Percentiles rank a stretch among this genome's conserved stretches.
Evolutionary conservation across 2,113 vertebrate species (phyloP).

Genomic region (Jacana jacana): DNA sequence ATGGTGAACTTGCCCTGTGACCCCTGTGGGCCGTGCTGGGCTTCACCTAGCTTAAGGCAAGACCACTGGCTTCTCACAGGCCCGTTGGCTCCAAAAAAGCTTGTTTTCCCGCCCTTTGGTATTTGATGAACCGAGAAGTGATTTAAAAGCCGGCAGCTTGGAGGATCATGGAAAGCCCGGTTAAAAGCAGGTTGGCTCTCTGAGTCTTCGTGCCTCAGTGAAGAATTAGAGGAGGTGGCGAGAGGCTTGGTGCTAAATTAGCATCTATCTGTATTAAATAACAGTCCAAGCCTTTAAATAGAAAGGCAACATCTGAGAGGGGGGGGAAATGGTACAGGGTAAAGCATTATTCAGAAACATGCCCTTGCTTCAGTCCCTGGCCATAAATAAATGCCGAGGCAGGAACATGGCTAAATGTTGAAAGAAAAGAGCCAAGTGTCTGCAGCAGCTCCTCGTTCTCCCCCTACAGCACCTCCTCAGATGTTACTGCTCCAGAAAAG

Average conservation of each 20-base stretch:
- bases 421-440: neutral
- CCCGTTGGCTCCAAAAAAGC: neutral
- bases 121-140: neutral
- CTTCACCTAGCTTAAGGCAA: neutral
- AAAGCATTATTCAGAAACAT: conserved; percentile 23
- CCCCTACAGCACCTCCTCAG: neutral
- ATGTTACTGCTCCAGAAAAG: neutral
- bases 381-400: conserved; percentile 28
- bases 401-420: neutral
- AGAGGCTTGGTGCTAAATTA: conserved; percentile 31
- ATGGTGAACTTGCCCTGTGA: neutral
- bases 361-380: conserved; percentile 24
- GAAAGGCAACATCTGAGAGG: conserved; percentile 4
- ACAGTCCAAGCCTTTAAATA: conserved; percentile 49
- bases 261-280: conserved; percentile 45
- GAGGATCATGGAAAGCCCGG: conserved; percentile 8
- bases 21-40: neutral
- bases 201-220: conserved; percentile 12
- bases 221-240: conserved; percentile 29
- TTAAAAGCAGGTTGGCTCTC: conserved; percentile 21
- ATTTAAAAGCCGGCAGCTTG: conserved; percentile 37
- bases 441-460: neutral
- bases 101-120: neutral
- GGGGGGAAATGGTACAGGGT: neutral
- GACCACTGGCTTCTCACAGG: neutral